Base-by-base conservation (phyloP, 2,888 invertebrate genomes). In the Petrolisthes cinctipes region DNA sequence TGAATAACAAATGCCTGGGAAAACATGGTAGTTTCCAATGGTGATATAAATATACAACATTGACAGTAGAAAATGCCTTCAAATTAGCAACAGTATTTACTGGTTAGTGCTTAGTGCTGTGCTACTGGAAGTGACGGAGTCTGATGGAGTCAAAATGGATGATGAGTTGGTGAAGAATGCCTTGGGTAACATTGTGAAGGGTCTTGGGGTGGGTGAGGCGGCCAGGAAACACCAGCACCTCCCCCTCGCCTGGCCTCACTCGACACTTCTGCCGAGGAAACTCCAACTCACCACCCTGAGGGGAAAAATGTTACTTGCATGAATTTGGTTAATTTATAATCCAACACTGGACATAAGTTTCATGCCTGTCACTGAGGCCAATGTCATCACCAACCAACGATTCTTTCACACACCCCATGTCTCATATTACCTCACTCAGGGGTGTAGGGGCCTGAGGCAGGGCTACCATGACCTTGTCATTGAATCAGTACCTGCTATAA, bases 241-340 rank as follows among this genome's bases (percentile, higher is more conserved):
- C 82, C 6, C 87, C 87, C 0, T 56, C 80, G 14, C 75, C 81
- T 7, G 87, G 80, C 84, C 75, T 87, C 54, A 87, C 53, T 4
- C 53, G 20, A 61, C 87, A 87, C 61, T 68, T 54, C 73, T 84
- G 83, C 6, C 57, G 57, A 9, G 83, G 73, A 75, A 87, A 87
- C 66, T 87, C 87, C 68, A 87, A 11, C 66, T 87, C 87, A n/a
- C 87, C 87, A 5, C 87, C 87, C 87, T 87, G 76, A 9, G 53
- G 20, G 56, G 51, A 71, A 68, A 82, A 0, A 66, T n/a, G 14
- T 75, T 20, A 75, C 14, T 17, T 14, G n/a, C 14, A 17, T 17
- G n/a, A 68, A 68, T 68, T 68, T n/a, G 17, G n/a, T 68, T 68
- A 17, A 68, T 68, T 68, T 17, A 17, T 68, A 14, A 1, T 17